phyloP scores from a whole-genome alignment of 2,113 vertebrate species.

The Eupsittula cactorum region DNA sequence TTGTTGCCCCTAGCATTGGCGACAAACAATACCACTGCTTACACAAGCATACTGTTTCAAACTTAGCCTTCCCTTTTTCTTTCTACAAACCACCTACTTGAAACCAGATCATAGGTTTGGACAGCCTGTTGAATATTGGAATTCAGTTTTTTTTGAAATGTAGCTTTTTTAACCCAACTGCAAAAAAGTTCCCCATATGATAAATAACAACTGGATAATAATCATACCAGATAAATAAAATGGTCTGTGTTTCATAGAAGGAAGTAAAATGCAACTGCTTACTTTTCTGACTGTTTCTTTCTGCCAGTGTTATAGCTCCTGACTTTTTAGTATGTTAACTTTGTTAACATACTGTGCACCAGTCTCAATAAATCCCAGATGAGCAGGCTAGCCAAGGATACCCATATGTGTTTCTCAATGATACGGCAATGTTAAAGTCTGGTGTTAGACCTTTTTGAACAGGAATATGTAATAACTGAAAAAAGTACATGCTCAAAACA shows the following conservation, averaged over 20 bases:
- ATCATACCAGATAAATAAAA: constrained; percentile 35
- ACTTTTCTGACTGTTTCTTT: constrained; percentile 16
- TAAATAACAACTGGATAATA: constrained; percentile 29
- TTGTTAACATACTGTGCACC: not conserved
- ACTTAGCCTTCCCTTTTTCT: not conserved
- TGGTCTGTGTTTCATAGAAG: constrained; percentile 44
- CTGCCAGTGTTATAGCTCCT: not conserved
- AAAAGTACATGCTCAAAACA: not conserved
- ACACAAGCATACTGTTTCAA: not conserved
- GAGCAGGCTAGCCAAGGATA: not conserved
- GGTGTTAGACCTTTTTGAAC: not conserved
- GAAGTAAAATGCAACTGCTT: constrained; percentile 7
- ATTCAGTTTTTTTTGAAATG: not conserved
- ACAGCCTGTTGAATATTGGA: not conserved
- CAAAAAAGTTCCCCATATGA: not conserved
- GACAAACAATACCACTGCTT: not conserved
- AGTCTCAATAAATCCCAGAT: not conserved
- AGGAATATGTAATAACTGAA: not conserved
- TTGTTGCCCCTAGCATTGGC: not conserved
- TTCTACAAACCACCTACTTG: not conserved
- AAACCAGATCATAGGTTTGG: not conserved
- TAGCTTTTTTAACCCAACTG: not conserved
- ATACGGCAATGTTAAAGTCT: not conserved
- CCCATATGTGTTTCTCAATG: not conserved
- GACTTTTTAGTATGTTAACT: not conserved